Evolutionary conservation across 1,140 invertebrate species (phyloP), one percentile per base, ranked within the genome.

Genomic region (Anagrus nilaparvatae): DNA sequence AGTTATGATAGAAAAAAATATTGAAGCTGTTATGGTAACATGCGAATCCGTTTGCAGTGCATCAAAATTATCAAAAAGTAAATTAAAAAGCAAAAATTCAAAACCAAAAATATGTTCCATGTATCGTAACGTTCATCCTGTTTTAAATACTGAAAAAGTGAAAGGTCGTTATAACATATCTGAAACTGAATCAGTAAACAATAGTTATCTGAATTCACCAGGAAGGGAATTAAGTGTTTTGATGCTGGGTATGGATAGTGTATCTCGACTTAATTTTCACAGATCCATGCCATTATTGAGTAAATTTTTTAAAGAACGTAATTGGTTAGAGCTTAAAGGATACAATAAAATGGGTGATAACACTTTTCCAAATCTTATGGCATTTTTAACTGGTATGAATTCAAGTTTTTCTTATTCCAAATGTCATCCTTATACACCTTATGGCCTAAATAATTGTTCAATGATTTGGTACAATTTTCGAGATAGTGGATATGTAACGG

Each of bases 301-400:
- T 3, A 55, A 67, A 25, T 81, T 78, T 56, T 60, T 92, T 8
- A 70, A 72, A 24, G 64, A 74, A 13, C 67, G 77, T 5, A 70
- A 65, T 4, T 79, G 74, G 58, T 47, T 75, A 9, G 63, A 67
- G 17, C 57, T 80, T 13, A 59, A 66, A 31, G 79, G 79, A 0
- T 81, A 78, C 52, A 78, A 75, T 51, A 82, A 81, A 60, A 72
- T 78, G 49, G 84, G 75, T 3, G 84, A 85, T 50, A 87, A 88
- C 49, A 88, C 84, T 1, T 87, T 83, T 56, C 83, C 84, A 0
- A 90, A 90, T 60, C 54, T 90, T 16, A 81, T 89, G 72, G 80
- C 85, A 0, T 61, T 82, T 4, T 60, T 88, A 17, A 82, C 78
- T 3, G 86, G 85, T 3, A 68, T 73, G 30, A 77, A 60, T 58